Percentiles rank a stretch among this genome's conserved stretches.
Conservation (phyloP, 2,888 invertebrate species). For the Noctua pronuba region DNA sequence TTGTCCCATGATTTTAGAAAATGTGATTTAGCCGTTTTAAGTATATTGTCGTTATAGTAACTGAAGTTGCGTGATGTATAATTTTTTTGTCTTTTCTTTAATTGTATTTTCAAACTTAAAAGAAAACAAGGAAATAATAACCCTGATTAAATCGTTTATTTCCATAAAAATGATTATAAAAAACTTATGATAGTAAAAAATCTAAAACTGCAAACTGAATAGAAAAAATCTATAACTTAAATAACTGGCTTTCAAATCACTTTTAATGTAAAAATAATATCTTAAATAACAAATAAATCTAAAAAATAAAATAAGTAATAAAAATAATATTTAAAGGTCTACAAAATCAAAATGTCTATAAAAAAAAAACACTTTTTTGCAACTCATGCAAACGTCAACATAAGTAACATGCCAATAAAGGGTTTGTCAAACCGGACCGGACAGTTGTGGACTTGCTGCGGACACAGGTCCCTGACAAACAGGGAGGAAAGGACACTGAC, state of each 20-base stretch:
- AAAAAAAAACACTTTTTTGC: background rate
- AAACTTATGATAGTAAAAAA: conserved; percentile 14
- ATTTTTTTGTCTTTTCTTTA: background rate
- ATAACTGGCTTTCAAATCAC: conserved; percentile 17
- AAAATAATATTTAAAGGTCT: background rate
- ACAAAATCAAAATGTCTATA: conserved; percentile 8
- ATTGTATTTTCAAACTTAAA: background rate
- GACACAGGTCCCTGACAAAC: background rate
- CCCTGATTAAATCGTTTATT: conserved; percentile 15
- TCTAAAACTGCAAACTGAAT: background rate
- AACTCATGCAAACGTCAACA: background rate
- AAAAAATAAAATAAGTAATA: background rate
- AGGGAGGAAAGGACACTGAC: background rate
- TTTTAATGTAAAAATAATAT: conserved; percentile 4
- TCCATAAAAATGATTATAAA: conserved; percentile 16
- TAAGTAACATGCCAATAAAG: background rate
- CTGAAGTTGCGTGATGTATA: too few species aligned
- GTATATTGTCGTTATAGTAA: background rate
- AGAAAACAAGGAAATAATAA: conserved; percentile 29
- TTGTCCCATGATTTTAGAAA: background rate
- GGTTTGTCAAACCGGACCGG: background rate
- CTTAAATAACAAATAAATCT: background rate
- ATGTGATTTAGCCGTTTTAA: background rate
- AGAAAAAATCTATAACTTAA: conserved; percentile 5
- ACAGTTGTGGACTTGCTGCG: background rate